Conservation (phyloP, 2,797 vertebrate genomes). For the Gouania willdenowi region DNA sequence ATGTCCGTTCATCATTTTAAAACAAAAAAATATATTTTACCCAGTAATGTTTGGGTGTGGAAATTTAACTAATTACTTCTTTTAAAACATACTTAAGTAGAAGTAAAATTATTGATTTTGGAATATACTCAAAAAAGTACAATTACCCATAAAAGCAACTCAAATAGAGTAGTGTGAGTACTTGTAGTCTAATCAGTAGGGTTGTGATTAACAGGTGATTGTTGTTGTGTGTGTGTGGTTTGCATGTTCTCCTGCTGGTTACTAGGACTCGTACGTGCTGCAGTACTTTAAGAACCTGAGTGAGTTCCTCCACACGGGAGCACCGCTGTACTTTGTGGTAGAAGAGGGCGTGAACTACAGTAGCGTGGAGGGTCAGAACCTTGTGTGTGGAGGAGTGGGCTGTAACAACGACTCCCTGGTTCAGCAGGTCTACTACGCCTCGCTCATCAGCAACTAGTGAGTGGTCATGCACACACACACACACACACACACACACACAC, state of each 20-base stretch:
- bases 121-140: no score
- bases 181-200: no score
- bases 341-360: slow-evolving; percentile 89
- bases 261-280: slow-evolving; percentile 89
- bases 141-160: no score
- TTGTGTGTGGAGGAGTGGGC: slow-evolving; percentile 90
- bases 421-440: slow-evolving; percentile 88
- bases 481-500: no score
- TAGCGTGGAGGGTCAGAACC: slow-evolving; percentile 82
- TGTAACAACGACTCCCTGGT: slow-evolving; percentile 92
- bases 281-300: slow-evolving; percentile 85
- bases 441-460: slow-evolving; percentile 78
- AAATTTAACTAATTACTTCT: no score
- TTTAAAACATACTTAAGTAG: no score
- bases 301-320: slow-evolving; percentile 84
- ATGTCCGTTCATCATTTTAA: no score
- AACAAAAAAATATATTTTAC: no score
- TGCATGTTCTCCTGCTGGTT: neutral
- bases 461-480: slow-evolving; percentile 3
- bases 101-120: no score
- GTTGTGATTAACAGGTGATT: no score
- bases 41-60: no score
- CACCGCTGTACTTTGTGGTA: slow-evolving; percentile 94
- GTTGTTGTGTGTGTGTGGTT: neutral
- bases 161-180: no score